Evolutionary conservation across 1,140 invertebrate genomes (phyloP).

Genomic region (Tetraneura akinire): DNA sequence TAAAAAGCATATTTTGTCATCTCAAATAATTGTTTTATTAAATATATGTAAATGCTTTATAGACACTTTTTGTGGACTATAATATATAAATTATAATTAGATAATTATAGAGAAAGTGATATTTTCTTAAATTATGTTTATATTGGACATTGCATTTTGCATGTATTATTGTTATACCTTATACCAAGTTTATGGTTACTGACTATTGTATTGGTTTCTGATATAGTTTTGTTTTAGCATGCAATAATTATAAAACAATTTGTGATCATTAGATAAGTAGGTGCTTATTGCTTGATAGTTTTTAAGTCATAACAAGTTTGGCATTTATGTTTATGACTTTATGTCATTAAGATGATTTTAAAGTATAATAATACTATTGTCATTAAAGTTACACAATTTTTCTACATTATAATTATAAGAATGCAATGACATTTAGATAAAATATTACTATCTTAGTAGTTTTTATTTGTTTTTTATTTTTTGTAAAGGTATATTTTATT

Average conservation of each 20-base stretch:
- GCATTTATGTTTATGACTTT: slow-evolving; percentile 1
- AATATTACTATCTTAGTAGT: slow-evolving; percentile 8
- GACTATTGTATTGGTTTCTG: background rate
- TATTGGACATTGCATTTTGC: too few relatives aligned
- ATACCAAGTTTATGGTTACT: slow-evolving; percentile 38
- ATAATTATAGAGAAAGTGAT: background rate
- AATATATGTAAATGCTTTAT: too few relatives aligned
- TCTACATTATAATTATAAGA: background rate
- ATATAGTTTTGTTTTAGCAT: slow-evolving; percentile 27
- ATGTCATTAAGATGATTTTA: background rate
- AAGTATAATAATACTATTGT: background rate
- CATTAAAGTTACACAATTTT: background rate
- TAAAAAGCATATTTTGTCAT: background rate
- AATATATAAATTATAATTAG: background rate
- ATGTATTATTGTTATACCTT: slow-evolving; percentile 20
- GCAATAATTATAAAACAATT: slow-evolving; percentile 12
- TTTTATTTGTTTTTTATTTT: slow-evolving; percentile 1
- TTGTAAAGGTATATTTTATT: slow-evolving; percentile 1
- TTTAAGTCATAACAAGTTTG: background rate
- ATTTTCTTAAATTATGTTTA: background rate
- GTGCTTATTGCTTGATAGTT: slow-evolving; percentile 9
- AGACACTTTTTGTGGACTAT: too few relatives aligned
- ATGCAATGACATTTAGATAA: background rate
- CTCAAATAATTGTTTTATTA: too few relatives aligned
- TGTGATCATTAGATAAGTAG: slow-evolving; percentile 17